Conservation (phyloP, 2,888 invertebrate species). For the Tenthredo livida region DNA sequence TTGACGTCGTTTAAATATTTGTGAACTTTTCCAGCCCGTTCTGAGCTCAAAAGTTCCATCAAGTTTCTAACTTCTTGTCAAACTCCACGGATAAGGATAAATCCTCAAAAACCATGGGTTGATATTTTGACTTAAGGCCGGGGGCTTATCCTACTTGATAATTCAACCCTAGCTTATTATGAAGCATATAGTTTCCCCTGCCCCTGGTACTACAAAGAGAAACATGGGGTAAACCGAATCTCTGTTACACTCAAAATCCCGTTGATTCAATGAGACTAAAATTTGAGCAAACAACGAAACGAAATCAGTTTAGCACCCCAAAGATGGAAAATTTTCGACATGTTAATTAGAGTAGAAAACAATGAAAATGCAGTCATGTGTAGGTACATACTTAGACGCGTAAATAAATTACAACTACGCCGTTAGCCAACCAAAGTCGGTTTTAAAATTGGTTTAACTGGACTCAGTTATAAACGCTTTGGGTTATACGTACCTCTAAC, state of each 20-base stretch:
- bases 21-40: background rate
- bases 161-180: background rate
- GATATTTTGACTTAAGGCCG: background rate
- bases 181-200: background rate
- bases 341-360: background rate
- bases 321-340: background rate
- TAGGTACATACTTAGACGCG: background rate
- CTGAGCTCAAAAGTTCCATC: background rate
- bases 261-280: background rate
- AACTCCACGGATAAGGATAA: background rate
- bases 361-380: background rate
- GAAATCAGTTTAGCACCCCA: background rate
- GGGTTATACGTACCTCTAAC: background rate
- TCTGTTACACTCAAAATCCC: background rate
- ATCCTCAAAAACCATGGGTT: background rate
- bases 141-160: background rate
- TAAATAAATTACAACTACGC: background rate
- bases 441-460: background rate
- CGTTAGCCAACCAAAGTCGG: background rate
- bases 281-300: background rate
- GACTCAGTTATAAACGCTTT: background rate
- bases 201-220: background rate
- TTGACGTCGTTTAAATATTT: slow-evolving; percentile 3
- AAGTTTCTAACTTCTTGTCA: background rate
- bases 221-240: background rate